phyloP scores from a whole-genome alignment of 2,113 vertebrate species.

The Ivindomyrus marchei region DNA sequence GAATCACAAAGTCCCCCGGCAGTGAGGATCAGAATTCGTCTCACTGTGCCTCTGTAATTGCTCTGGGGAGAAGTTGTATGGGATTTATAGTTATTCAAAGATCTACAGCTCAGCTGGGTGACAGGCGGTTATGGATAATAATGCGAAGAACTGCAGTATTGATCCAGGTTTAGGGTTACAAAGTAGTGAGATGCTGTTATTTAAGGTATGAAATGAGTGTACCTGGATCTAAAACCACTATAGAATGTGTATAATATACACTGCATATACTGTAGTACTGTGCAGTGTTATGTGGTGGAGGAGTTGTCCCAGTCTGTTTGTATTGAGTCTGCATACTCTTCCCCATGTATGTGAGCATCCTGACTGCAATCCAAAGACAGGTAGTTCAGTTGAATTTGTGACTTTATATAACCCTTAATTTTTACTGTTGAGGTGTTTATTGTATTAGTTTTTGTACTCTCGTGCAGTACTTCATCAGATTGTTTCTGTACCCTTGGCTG shows the following conservation, averaged over 20 bases:
- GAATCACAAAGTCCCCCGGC: not conserved
- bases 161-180: conserved; percentile 3
- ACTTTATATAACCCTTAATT: not conserved
- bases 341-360: not conserved
- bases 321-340: not conserved
- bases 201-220: not conserved
- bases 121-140: conserved; percentile 10
- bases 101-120: not conserved
- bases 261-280: not conserved
- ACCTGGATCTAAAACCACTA: not conserved
- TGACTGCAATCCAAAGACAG: not conserved
- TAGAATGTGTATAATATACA: not conserved
- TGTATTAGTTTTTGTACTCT: not conserved
- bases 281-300: not conserved
- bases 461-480: not conserved
- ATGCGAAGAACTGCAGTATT: not conserved
- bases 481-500: not conserved
- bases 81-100: conserved; percentile 2
- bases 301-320: not conserved
- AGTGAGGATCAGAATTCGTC: not conserved
- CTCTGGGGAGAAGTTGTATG: not conserved
- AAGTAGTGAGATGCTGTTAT: not conserved
- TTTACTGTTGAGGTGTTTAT: not conserved
- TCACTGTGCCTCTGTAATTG: not conserved
- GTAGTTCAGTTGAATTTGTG: not conserved